These are phyloP conservation scores for Caenorhabditis afra DNA, from an alignment of 2,888 invertebrate genomes.

Conservation along the genomic window DNA sequence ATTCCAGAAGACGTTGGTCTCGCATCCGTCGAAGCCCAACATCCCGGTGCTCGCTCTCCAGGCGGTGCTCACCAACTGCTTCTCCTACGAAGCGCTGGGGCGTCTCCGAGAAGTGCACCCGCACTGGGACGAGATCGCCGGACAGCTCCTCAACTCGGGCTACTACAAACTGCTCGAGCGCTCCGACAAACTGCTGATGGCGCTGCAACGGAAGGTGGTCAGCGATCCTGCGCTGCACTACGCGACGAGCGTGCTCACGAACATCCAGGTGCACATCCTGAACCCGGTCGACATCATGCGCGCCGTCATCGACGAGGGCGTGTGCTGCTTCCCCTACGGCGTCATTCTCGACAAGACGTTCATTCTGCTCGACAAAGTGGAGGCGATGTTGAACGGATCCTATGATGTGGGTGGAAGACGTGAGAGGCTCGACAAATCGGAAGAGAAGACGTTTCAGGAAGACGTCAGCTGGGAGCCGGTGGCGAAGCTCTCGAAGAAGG, in stretches of 20 bases:
- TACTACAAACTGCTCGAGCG: slow-evolving; percentile 75
- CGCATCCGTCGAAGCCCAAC: slow-evolving; percentile 48
- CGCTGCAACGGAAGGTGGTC: slow-evolving; percentile 65
- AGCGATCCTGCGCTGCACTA: slow-evolving; percentile 67
- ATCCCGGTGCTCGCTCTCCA: slow-evolving; percentile 72
- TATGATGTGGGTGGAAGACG: slow-evolving; percentile 20
- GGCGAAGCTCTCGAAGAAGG: slow-evolving; percentile 71
- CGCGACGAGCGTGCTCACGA: slow-evolving; percentile 74
- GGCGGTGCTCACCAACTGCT: slow-evolving; percentile 67
- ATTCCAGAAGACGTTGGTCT: slow-evolving; percentile 10
- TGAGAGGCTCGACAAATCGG: too few species aligned
- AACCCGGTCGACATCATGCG: slow-evolving; percentile 79
- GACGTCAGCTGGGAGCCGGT: slow-evolving; percentile 71
- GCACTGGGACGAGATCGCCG: slow-evolving; percentile 79
- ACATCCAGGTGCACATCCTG: slow-evolving; percentile 77
- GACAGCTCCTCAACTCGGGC: slow-evolving; percentile 76
- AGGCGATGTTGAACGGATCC: slow-evolving; percentile 61
- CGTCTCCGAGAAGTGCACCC: slow-evolving; percentile 76
- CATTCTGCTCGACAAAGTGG: slow-evolving; percentile 68
- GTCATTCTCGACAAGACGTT: slow-evolving; percentile 75
- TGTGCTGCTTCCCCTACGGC: slow-evolving; percentile 79
- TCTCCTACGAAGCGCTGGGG: slow-evolving; percentile 71
- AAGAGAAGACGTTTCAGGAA: slow-evolving; percentile 10
- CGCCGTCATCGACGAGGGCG: slow-evolving; percentile 79
- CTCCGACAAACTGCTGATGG: slow-evolving; percentile 71